Percentiles rank a stretch among this genome's conserved stretches.
phyloP scores from a whole-genome alignment of 1,140 invertebrate species.

The Hylyphantes graminicola region DNA sequence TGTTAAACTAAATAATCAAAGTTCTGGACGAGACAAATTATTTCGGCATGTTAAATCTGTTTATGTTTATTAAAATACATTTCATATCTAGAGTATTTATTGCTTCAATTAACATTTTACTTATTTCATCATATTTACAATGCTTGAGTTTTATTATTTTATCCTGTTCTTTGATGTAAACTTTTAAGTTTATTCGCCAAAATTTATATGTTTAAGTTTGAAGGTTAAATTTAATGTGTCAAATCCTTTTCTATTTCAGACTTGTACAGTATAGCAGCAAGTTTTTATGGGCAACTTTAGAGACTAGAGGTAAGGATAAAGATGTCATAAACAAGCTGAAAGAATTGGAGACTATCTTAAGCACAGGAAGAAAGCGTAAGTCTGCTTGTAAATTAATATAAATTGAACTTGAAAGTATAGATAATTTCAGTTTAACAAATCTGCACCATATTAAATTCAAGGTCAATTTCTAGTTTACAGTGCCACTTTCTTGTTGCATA shows the following conservation, averaged over 20 bases:
- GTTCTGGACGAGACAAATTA: conserved; percentile 60
- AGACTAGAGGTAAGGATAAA: conserved; percentile 69
- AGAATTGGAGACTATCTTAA: conserved; percentile 77
- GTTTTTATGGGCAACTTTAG: conserved; percentile 75
- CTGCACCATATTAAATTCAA: too few relatives aligned
- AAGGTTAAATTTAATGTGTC: background rate
- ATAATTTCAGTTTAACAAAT: background rate
- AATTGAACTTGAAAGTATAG: conserved; percentile 30
- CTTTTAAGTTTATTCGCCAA: too few relatives aligned
- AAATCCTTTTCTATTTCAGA: conserved; percentile 68
- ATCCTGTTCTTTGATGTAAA: background rate
- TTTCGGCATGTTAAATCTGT: conserved; percentile 56
- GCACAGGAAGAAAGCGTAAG: conserved; percentile 79
- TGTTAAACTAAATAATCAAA: conserved; percentile 58
- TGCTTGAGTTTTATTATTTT: background rate
- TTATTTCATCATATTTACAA: background rate
- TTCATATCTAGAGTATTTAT: background rate
- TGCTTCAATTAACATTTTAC: background rate
- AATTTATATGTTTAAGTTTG: too few relatives aligned
- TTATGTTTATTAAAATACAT: conserved; percentile 3
- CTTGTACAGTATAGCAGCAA: conserved; percentile 77
- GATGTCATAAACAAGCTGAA: conserved; percentile 74
- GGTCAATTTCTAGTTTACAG: too few relatives aligned
- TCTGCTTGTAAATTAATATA: conserved; percentile 26
- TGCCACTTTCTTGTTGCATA: too few relatives aligned